Conservation (phyloP, 2,888 invertebrate species). For the Perizoma affinitatum region DNA sequence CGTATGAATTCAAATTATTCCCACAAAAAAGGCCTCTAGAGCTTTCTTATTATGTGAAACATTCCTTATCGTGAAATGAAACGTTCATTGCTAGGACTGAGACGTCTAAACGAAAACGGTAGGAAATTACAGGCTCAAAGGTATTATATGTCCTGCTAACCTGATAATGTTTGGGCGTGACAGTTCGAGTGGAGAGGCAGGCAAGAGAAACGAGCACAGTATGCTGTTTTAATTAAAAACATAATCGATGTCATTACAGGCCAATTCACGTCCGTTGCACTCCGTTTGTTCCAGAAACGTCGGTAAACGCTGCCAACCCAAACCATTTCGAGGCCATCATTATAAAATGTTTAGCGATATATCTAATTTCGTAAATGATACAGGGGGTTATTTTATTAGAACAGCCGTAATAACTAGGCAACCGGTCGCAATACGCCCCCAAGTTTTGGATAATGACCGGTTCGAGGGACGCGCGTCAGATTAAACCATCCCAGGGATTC, state of each 20-base stretch:
- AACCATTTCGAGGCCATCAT: slow-evolving; percentile 70
- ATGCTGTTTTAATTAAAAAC: slow-evolving; percentile 50
- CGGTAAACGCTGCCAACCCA: slow-evolving; percentile 66
- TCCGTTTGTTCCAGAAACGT: slow-evolving; percentile 56
- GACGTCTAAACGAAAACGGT: slow-evolving; percentile 25
- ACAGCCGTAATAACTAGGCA: slow-evolving; percentile 80
- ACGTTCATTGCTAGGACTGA: slow-evolving; percentile 25
- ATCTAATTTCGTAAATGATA: slow-evolving; percentile 81
- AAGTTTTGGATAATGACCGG: slow-evolving; percentile 81
- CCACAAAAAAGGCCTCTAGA: slow-evolving; percentile 39
- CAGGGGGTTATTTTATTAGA: slow-evolving; percentile 79
- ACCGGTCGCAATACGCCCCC: slow-evolving; percentile 79
- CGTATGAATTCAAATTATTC: slow-evolving; percentile 50
- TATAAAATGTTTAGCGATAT: slow-evolving; percentile 84
- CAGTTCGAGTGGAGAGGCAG: slow-evolving; percentile 46
- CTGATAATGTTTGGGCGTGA: slow-evolving; percentile 62
- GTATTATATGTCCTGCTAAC: slow-evolving; percentile 49
- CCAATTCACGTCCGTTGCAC: slow-evolving; percentile 42
- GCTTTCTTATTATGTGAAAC: slow-evolving; percentile 35
- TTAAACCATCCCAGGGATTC: slow-evolving; percentile 80
- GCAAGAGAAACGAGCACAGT: slow-evolving; percentile 52
- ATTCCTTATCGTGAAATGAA: slow-evolving; percentile 33
- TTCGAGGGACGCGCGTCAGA: slow-evolving; percentile 75
- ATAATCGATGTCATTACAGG: slow-evolving; percentile 62
- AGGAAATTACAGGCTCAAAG: slow-evolving; percentile 44